Base-by-base conservation (phyloP, 2,113 vertebrate species). In the Petrocephalus microphthalmus region DNA sequence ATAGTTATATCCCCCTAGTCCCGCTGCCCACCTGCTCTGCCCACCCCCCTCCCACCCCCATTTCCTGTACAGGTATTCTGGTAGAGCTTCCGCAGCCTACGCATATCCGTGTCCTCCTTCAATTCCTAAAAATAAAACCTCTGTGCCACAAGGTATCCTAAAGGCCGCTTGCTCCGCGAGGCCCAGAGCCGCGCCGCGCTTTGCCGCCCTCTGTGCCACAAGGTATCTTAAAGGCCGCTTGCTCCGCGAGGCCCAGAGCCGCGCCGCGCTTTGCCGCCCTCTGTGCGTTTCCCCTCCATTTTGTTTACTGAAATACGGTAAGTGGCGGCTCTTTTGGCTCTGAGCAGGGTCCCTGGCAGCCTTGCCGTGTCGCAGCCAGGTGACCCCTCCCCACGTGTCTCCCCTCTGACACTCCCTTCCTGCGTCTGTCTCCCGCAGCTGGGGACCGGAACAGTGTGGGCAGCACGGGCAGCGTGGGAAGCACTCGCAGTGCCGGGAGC, bases 391-490 rank as follows among this genome's bases (percentile, higher is more conserved):
- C n/a, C 15, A n/a, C 49, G 11, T 57, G 2, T 37, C 57, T 25
- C 60, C 49, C 56, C 53, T 56, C 37, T 53, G 45, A 54, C 37
- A 20, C 2, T 5, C 60, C 60, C n/a, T 82, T 10, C 86, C 49
- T 33, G 52, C 6, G 91, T 29, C 0, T 42, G 42, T 42, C 42
- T 42, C 11, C 88, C 78, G 10, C 91, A 95, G 95, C 96, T 94
- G 98, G 97, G 89, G 98, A 99, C 95, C 95, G 98, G 51, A 97
- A 95, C 94, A 99, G 97, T 0, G 96, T 99, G 88, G 97, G 97
- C 91, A 99, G 98, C 0, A 95, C 97, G 0, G 96, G 97, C 92
- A 98, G 97, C 1, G 96, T 97, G 11, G 96, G 97, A 93, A 99
- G 98, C 94, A 97, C 96, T 90, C 97, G 98, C 92, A 99, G 98